These are phyloP conservation scores for Stratiomys singularior DNA, from an alignment of 2,888 invertebrate species.

Conservation along the genomic window DNA sequence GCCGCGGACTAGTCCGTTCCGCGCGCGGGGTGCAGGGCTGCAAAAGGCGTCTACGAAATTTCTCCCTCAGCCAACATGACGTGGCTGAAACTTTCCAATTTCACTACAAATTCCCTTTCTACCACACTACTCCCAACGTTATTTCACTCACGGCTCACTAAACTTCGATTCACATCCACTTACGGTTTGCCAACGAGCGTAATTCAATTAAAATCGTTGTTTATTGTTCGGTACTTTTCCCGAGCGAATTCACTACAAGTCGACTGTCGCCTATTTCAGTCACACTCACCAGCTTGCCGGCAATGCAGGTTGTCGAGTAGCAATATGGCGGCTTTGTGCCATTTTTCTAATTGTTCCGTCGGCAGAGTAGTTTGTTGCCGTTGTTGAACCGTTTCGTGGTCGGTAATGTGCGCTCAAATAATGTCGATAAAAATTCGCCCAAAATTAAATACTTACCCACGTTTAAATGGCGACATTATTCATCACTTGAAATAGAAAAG, in stretches of 20 bases:
- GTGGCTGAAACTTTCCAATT: conserved; percentile 53
- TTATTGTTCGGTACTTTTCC: conserved; percentile 46
- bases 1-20: conserved; percentile 30
- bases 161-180: conserved; percentile 4
- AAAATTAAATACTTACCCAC: no score
- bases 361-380: not conserved
- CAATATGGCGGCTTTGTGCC: conserved; percentile 25
- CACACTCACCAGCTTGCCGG: conserved; percentile 35
- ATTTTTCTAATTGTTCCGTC: not conserved
- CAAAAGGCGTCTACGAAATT: conserved; percentile 54
- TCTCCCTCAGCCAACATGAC: conserved; percentile 54
- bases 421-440: not conserved
- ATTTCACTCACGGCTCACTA: not conserved
- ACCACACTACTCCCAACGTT: no score
- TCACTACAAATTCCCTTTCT: conserved; percentile 2
- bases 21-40: conserved; percentile 43
- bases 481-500: no score
- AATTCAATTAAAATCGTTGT: conserved; percentile 40
- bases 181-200: not conserved
- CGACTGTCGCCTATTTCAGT: conserved; percentile 37
- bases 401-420: no score
- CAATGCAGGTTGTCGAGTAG: conserved; percentile 8
- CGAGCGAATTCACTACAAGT: conserved; percentile 34
- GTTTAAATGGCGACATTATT: no score
- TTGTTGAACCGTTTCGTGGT: not conserved